phyloP scores from a whole-genome alignment of 2,888 invertebrate genomes.

The Lacanobia wlatinum region DNA sequence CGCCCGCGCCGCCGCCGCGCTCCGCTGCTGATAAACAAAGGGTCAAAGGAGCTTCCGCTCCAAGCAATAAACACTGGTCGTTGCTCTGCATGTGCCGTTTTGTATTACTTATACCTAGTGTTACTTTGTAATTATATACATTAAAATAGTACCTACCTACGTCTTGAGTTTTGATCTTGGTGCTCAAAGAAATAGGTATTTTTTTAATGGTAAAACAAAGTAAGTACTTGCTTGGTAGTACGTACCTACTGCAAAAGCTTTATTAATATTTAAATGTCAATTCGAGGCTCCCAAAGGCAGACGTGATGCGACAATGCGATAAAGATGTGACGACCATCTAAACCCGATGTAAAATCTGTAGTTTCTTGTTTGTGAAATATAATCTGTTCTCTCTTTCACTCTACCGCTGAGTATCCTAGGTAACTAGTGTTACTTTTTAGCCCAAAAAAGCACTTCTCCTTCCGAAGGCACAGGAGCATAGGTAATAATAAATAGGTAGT shows the following conservation, averaged over 20 bases:
- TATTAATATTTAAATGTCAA: neutral
- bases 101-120: conserved; percentile 20
- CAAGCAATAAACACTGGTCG: conserved; percentile 67
- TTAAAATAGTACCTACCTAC: neutral
- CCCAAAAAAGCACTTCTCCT: no score
- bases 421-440: no score
- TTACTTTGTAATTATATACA: conserved; percentile 11
- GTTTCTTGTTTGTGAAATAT: no score
- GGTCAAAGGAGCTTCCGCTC: conserved; percentile 88
- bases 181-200: neutral
- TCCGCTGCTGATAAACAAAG: conserved; percentile 85
- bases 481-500: no score
- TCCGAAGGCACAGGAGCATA: no score
- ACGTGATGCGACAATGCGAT: neutral
- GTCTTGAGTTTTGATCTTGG: neutral
- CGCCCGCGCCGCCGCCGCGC: conserved; percentile 69
- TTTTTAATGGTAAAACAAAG: neutral
- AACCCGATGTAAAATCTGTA: no score
- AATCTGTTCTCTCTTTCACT: no score
- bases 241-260: no score
- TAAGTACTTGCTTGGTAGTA: neutral
- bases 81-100: conserved; percentile 63
- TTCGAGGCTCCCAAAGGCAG: neutral
- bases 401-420: no score
- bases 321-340: neutral